Evolutionary conservation across 2,888 invertebrate genomes (phyloP).

Genomic region (Pammene aurita): DNA sequence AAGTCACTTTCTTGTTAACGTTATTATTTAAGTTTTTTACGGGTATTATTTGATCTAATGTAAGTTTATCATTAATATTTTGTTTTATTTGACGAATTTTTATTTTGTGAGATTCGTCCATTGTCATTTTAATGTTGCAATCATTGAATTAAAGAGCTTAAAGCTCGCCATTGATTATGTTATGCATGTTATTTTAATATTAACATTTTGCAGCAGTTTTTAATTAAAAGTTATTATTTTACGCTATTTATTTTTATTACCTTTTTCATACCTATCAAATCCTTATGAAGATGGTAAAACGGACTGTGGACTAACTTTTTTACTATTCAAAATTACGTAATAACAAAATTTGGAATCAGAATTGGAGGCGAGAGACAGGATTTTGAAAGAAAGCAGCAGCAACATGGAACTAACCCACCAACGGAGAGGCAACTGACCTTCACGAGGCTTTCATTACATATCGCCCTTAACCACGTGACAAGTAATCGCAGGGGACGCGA

Average conservation of each 20-base stretch:
- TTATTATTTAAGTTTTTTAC: background rate
- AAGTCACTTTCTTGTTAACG: background rate
- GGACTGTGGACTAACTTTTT: too few species aligned
- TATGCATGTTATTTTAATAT: constrained; percentile 31
- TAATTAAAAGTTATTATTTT: constrained; percentile 11
- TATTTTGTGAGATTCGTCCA: background rate
- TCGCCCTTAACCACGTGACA: too few species aligned
- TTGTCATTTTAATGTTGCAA: constrained; percentile 10
- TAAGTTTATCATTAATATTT: background rate
- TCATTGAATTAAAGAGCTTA: constrained; percentile 9
- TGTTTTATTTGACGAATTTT: background rate
- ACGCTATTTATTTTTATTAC: background rate
- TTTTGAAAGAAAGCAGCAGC: too few species aligned
- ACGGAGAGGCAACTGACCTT: too few species aligned
- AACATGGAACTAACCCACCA: too few species aligned
- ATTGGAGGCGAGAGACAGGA: too few species aligned
- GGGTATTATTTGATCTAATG: constrained; percentile 5
- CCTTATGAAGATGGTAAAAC: too few species aligned
- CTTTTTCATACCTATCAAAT: too few species aligned
- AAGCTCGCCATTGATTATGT: constrained; percentile 20
- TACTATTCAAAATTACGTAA: too few species aligned
- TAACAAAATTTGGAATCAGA: too few species aligned
- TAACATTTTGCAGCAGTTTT: background rate
- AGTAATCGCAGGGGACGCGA: too few species aligned
- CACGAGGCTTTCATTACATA: too few species aligned